Percentiles rank a stretch among this genome's conserved stretches.
phyloP scores from a whole-genome alignment of 1,140 invertebrate genomes.

The Vanessa tameamea region DNA sequence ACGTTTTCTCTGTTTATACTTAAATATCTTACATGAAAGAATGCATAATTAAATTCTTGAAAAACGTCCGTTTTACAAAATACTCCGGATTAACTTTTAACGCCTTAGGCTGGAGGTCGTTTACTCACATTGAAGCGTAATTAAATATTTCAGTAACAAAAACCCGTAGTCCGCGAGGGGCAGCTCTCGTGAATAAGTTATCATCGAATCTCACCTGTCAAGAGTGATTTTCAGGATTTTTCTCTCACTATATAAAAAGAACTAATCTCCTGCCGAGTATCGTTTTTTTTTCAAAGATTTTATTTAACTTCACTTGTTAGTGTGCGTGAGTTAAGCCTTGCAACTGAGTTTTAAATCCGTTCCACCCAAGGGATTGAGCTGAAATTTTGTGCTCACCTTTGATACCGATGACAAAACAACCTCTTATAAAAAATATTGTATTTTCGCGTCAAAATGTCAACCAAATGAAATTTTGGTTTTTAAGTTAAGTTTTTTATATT shows the following conservation, averaged over 20 bases:
- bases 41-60: constrained; percentile 2
- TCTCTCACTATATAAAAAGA: background rate
- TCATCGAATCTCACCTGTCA: constrained; percentile 15
- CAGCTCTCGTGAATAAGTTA: constrained; percentile 27
- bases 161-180: constrained; percentile 11
- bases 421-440: too few relatives aligned
- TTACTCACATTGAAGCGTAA: constrained; percentile 10
- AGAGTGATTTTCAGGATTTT: constrained; percentile 4
- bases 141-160: constrained; percentile 29
- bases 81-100: constrained; percentile 12
- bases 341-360: too few relatives aligned
- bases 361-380: too few relatives aligned
- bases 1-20: background rate
- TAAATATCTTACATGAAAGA: constrained; percentile 1
- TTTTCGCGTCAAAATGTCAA: too few relatives aligned
- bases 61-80: background rate
- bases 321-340: too few relatives aligned
- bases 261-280: too few relatives aligned
- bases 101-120: constrained; percentile 4
- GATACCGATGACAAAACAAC: too few relatives aligned
- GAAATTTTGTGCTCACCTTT: too few relatives aligned
- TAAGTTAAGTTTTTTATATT: too few relatives aligned
- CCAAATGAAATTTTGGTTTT: too few relatives aligned
- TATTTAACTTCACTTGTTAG: too few relatives aligned
- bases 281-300: too few relatives aligned